These are phyloP conservation scores for Coracias cyanogaster DNA, from an alignment of 2,797 vertebrate genomes.

Conservation along the genomic window DNA sequence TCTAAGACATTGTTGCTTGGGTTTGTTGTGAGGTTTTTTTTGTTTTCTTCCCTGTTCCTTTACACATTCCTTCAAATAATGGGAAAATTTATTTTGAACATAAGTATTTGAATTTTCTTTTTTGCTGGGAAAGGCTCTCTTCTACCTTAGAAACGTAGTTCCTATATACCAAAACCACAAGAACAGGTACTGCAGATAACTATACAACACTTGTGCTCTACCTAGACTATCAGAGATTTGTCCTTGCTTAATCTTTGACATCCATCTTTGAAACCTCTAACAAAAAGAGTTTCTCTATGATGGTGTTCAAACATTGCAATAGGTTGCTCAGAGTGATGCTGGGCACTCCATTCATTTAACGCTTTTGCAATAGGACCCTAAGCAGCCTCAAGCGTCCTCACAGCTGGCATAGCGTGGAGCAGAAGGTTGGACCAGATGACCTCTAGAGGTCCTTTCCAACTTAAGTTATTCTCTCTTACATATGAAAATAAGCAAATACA, in stretches of 20 bases:
- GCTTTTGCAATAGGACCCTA: rapidly evolving
- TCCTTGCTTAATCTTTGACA: neutral
- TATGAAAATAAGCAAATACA: neutral
- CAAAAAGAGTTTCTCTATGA: neutral
- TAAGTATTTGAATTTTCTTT: neutral
- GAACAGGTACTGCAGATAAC: neutral
- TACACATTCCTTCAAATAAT: neutral
- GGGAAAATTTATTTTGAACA: neutral
- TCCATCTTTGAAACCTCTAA: neutral
- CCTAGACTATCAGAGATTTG: neutral
- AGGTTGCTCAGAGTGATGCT: neutral
- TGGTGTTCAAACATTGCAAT: neutral
- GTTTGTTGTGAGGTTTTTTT: neutral
- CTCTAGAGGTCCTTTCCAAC: neutral
- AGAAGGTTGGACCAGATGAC: neutral
- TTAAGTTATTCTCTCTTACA: neutral
- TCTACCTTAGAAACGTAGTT: neutral
- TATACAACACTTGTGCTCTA: neutral
- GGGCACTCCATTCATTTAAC: neutral
- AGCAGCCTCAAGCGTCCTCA: neutral
- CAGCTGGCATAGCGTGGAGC: neutral
- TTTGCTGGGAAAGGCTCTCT: neutral
- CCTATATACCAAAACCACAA: neutral
- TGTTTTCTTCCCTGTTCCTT: neutral
- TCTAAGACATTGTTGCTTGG: neutral